phyloP scores from a whole-genome alignment of 1,140 invertebrate genomes.

The Drosophila biarmipes region DNA sequence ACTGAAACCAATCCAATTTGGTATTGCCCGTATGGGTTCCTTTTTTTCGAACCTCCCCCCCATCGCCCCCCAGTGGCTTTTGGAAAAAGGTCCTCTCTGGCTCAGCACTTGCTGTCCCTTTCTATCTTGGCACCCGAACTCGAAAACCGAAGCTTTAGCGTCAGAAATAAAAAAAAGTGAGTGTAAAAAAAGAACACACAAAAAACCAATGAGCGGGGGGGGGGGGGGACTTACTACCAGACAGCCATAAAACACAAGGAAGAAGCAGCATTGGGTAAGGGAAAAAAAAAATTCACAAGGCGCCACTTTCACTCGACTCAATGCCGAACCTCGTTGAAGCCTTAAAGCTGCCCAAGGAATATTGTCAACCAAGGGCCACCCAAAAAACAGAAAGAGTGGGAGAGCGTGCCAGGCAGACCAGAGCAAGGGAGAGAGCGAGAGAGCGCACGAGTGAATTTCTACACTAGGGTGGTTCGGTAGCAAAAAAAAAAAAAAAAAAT shows the following conservation, averaged over 20 bases:
- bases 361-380: constrained; percentile 34
- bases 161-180: constrained; percentile 54
- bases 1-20: constrained; percentile 79
- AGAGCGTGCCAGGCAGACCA: background rate
- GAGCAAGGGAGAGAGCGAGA: constrained; percentile 12
- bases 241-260: constrained; percentile 39
- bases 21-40: constrained; percentile 56
- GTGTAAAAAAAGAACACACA: constrained; percentile 38
- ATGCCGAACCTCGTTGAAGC: constrained; percentile 66
- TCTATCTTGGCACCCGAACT: constrained; percentile 60
- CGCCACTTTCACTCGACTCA: constrained; percentile 70
- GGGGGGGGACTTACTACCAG: constrained; percentile 13
- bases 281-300: constrained; percentile 32
- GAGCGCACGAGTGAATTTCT: constrained; percentile 30
- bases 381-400: background rate
- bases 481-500: constrained; percentile 30
- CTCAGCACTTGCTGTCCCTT: constrained; percentile 54
- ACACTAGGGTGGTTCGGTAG: constrained; percentile 58
- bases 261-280: constrained; percentile 2
- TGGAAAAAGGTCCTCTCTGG: constrained; percentile 10
- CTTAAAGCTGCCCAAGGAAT: constrained; percentile 52
- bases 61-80: too few relatives aligned
- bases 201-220: constrained; percentile 21
- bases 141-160: constrained; percentile 49
- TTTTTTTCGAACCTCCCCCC: constrained; percentile 36